A percentile compares a stretch with the other conserved stretches of the same genome.
These are phyloP conservation scores for Oreochromis mossambicus DNA, from an alignment of 2,797 vertebrate genomes.

Conservation along the genomic window DNA sequence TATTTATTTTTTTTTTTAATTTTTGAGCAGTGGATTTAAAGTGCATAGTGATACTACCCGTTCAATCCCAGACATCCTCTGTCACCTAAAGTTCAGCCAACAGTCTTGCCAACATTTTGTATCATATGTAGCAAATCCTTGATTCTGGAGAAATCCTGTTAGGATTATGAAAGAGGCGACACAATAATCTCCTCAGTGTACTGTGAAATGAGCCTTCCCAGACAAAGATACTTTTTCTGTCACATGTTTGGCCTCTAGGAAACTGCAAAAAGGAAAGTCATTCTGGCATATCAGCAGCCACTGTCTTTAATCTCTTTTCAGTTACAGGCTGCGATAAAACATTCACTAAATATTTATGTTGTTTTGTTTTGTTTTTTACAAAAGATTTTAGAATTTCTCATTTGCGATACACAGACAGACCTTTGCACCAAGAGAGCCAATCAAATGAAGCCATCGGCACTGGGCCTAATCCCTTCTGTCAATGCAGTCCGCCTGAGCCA, in stretches of 20 bases:
- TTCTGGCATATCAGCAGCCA: neutral
- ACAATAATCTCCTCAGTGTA: constrained; percentile 51
- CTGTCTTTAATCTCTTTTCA: constrained; percentile 28
- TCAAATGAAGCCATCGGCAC: constrained; percentile 36
- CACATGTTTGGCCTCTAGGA: constrained; percentile 30
- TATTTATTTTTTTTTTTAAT: rapidly evolving
- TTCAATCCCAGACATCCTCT: constrained; percentile 1
- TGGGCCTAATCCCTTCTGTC: constrained; percentile 40
- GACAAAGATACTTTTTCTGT: constrained; percentile 38
- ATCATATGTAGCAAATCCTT: constrained; percentile 56
- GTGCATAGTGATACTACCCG: neutral
- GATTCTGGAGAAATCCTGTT: constrained; percentile 65
- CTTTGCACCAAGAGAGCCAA: constrained; percentile 32
- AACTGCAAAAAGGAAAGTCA: constrained; percentile 12
- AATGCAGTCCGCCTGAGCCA: neutral
- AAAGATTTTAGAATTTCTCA: constrained; percentile 21
- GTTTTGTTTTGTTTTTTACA: neutral
- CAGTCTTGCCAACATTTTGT: constrained; percentile 37
- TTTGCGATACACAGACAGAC: constrained; percentile 2
- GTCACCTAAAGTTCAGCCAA: neutral
- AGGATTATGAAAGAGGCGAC: constrained; percentile 51
- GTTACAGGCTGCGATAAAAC: constrained; percentile 17
- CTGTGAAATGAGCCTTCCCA: constrained; percentile 51
- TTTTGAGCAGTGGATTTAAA: neutral
- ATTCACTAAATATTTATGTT: constrained; percentile 14